A percentile compares a stretch with the other conserved stretches of the same genome.
phyloP scores from a whole-genome alignment of 1,140 invertebrate species.

The Macrobrachium rosenbergii region DNA sequence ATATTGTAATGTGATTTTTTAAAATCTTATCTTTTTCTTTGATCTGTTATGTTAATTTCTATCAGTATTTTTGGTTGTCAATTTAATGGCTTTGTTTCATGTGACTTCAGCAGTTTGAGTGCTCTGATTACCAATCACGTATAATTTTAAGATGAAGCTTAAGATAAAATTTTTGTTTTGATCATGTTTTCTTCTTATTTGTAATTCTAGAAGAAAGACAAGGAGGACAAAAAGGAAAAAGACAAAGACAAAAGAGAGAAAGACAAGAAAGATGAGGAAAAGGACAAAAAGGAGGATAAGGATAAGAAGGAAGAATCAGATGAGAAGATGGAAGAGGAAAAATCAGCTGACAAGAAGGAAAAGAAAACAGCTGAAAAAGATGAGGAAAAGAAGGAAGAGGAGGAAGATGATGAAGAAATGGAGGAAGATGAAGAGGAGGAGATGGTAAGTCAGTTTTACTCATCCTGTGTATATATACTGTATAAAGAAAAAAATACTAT shows the following conservation, averaged over 20 bases:
- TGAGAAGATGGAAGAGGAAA: slow-evolving; percentile 36
- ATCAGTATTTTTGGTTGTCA: too few relatives aligned
- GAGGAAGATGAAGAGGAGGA: slow-evolving; percentile 49
- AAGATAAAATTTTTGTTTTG: too few relatives aligned
- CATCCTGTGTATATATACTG: too few relatives aligned
- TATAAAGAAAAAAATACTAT: too few relatives aligned
- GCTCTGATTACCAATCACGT: too few relatives aligned
- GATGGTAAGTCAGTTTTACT: slow-evolving; percentile 37
- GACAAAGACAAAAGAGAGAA: slow-evolving; percentile 72
- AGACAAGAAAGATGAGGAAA: slow-evolving; percentile 71
- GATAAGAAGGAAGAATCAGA: slow-evolving; percentile 45
- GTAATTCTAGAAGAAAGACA: slow-evolving; percentile 69
- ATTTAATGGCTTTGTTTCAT: too few relatives aligned
- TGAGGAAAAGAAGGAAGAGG: slow-evolving; percentile 58
- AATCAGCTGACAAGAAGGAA: slow-evolving; percentile 13
- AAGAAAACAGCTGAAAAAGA: slow-evolving; percentile 32
- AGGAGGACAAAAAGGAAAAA: slow-evolving; percentile 68
- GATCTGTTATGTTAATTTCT: too few relatives aligned
- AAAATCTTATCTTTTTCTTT: too few relatives aligned
- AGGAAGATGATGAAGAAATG: slow-evolving; percentile 42
- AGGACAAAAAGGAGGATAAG: slow-evolving; percentile 61
- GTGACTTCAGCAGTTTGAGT: too few relatives aligned
- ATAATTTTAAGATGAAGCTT: too few relatives aligned
- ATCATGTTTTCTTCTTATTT: too few relatives aligned
- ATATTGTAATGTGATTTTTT: too few relatives aligned